Percentiles rank a stretch among this genome's conserved stretches.
Evolutionary conservation across 2,797 vertebrate genomes (phyloP).

Genomic region (Chrysocyon brachyurus): DNA sequence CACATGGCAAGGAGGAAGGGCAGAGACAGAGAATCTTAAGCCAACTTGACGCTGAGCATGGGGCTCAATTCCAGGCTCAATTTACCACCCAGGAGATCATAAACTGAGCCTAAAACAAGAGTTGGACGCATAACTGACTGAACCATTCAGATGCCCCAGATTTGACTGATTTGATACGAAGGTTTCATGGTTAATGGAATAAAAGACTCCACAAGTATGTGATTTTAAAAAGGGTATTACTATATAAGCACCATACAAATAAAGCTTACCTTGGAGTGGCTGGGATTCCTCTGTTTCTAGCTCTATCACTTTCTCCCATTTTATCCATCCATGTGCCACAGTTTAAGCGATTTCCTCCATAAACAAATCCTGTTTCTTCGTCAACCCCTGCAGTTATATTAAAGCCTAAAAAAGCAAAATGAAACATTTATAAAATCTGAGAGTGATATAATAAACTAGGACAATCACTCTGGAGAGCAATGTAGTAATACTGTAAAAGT

Average conservation of each 20-base stretch:
- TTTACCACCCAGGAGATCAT: neutral
- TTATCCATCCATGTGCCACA: constrained; percentile 98
- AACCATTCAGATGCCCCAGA: neutral
- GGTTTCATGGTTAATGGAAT: neutral
- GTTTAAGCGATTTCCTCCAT: constrained; percentile 93
- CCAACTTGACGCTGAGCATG: neutral
- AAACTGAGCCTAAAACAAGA: neutral
- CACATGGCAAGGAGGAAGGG: no score
- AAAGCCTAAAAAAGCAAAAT: constrained; percentile 89
- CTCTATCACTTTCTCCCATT: constrained; percentile 94
- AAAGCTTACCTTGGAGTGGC: constrained; percentile 92
- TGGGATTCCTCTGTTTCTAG: constrained; percentile 93
- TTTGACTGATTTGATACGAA: neutral
- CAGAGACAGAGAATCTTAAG: neutral
- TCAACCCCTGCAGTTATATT: constrained; percentile 90
- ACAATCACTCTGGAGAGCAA: neutral
- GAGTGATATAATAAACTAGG: neutral
- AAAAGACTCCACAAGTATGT: neutral
- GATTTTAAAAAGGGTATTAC: neutral
- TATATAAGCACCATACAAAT: neutral
- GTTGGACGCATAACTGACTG: neutral
- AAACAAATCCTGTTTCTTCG: constrained; percentile 93
- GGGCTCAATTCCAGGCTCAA: neutral
- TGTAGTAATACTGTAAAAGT: neutral
- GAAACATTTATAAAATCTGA: neutral